These are phyloP conservation scores for Brienomyrus brachyistius DNA, from an alignment of 2,113 vertebrate species.

Conservation along the genomic window DNA sequence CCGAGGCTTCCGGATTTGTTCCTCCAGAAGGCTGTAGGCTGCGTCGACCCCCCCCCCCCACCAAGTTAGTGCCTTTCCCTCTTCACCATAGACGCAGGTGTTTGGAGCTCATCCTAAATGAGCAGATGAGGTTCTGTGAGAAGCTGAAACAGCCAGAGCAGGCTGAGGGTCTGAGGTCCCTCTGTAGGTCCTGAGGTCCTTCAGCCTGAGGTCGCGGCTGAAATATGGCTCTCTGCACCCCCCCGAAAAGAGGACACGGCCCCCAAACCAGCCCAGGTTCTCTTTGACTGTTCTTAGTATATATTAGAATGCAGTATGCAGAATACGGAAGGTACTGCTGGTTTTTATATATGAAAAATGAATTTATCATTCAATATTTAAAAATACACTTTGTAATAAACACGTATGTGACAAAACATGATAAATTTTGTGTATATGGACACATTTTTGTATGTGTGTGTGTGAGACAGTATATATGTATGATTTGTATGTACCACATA, in stretches of 20 bases:
- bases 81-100: constrained; percentile 57
- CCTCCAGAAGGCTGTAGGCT: not conserved
- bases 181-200: too few species aligned
- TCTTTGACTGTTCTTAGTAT: too few species aligned
- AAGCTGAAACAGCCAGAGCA: constrained; percentile 84
- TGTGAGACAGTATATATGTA: too few species aligned
- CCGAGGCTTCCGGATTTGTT: not conserved
- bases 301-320: too few species aligned
- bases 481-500: too few species aligned
- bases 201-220: not conserved
- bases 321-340: not conserved
- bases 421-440: not conserved
- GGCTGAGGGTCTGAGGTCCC: not conserved
- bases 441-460: not conserved
- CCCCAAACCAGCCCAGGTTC: not conserved
- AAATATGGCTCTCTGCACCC: not conserved
- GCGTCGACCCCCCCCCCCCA: not conserved
- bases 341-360: not conserved
- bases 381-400: not conserved
- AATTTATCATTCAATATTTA: not conserved
- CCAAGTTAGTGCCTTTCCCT: not conserved
- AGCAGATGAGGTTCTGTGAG: constrained; percentile 82
- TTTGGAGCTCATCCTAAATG: constrained; percentile 85
- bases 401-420: not conserved
- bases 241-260: not conserved